Evolutionary conservation across 2,113 vertebrate species (phyloP).

Genomic region (Heterotis niloticus): DNA sequence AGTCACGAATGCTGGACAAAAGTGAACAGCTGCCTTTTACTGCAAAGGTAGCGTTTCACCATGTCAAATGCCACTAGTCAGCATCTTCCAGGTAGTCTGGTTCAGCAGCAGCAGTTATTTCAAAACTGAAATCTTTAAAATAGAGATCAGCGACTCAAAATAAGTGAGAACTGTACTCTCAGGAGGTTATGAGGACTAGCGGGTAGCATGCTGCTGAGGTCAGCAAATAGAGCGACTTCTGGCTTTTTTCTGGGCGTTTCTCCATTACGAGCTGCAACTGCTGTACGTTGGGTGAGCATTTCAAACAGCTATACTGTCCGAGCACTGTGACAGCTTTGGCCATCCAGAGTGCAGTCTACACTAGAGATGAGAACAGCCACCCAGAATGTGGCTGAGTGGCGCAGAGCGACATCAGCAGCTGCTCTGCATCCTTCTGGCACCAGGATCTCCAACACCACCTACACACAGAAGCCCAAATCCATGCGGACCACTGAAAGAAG

Average conservation of each 20-base stretch:
- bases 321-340: neutral
- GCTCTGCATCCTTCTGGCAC: neutral
- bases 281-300: neutral
- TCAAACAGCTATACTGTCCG: neutral
- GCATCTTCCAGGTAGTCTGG: neutral
- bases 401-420: slow-evolving; percentile 13
- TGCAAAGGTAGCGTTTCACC: neutral
- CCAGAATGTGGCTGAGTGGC: neutral
- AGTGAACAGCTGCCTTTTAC: neutral
- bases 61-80: neutral
- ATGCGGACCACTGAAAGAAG: neutral
- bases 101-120: no score
- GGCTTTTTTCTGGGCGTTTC: no score
- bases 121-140: no score
- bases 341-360: neutral
- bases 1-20: neutral
- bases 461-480: slow-evolving; percentile 1
- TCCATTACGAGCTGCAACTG: no score
- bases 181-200: no score
- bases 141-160: no score
- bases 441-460: neutral
- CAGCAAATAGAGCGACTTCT: no score
- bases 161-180: no score
- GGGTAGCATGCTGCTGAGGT: no score
- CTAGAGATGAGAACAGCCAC: no score